These are phyloP conservation scores for Chroicocephalus ridibundus DNA, from an alignment of 2,113 vertebrate genomes.

Conservation along the genomic window DNA sequence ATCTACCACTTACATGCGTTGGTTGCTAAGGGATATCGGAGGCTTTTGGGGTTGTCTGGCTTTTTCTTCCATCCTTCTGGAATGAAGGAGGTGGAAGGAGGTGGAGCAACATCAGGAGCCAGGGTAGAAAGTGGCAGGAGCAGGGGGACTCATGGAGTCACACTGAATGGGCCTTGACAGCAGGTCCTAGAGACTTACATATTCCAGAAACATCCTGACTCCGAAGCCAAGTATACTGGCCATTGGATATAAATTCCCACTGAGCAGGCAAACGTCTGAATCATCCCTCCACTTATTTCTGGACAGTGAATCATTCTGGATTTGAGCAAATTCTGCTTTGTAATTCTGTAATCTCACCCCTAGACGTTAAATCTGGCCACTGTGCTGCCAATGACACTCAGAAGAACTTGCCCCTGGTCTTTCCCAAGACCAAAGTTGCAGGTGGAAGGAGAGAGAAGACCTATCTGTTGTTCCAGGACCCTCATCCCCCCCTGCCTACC, in stretches of 20 bases:
- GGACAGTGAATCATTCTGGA: not conserved
- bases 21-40: not conserved
- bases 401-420: not conserved
- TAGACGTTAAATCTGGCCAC: not conserved
- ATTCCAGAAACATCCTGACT: not conserved
- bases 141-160: not conserved
- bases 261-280: not conserved
- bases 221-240: not conserved
- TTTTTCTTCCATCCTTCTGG: not conserved
- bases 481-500: not conserved
- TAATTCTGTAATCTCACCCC: not conserved
- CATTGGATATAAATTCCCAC: not conserved
- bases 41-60: not conserved
- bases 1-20: rapidly evolving
- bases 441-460: not conserved
- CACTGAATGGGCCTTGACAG: not conserved
- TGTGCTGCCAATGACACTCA: rapidly evolving
- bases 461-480: not conserved
- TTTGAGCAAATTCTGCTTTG: not conserved
- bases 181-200: not conserved
- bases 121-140: not conserved
- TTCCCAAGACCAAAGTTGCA: not conserved
- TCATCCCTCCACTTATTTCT: not conserved
- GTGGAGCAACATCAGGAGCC: not conserved
- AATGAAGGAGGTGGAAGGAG: not conserved